Conservation (phyloP, 2,113 vertebrate species). For the Nibea coibor region DNA sequence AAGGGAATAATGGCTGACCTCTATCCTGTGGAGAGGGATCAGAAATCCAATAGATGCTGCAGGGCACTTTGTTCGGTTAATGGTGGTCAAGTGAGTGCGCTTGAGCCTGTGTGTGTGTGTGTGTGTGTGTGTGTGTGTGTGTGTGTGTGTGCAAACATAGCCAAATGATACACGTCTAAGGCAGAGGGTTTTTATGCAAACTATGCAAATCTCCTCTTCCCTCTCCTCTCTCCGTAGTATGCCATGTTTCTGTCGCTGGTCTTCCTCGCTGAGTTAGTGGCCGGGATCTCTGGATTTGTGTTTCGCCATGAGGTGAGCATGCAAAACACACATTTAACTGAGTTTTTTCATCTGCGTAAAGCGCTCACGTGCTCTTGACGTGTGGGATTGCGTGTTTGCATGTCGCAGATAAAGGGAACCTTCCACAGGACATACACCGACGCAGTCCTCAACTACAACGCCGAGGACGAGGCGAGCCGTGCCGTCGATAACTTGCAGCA, state of each 20-base stretch:
- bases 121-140: neutral
- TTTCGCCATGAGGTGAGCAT: conserved; percentile 97
- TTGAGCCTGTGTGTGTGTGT: neutral
- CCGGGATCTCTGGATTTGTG: conserved; percentile 98
- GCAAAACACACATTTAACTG: too few relatives aligned
- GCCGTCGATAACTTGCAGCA: conserved; percentile 95
- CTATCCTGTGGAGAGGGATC: conserved; percentile 40
- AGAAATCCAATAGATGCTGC: conserved; percentile 45
- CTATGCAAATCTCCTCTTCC: conserved; percentile 40
- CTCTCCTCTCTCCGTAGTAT: conserved; percentile 86
- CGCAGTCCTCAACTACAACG: conserved; percentile 95
- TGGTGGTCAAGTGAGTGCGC: conserved; percentile 40
- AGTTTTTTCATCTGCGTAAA: neutral
- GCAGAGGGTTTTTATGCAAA: conserved; percentile 59
- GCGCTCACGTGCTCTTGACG: neutral
- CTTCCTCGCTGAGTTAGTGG: conserved; percentile 97
- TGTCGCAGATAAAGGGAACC: conserved; percentile 93
- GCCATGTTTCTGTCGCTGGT: conserved; percentile 99
- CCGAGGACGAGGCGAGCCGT: conserved; percentile 91
- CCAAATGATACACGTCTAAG: conserved; percentile 40
- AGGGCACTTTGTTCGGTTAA: conserved; percentile 45
- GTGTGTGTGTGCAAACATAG: neutral
- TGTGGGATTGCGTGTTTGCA: conserved; percentile 21
- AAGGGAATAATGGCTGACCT: conserved; percentile 61
- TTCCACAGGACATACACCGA: conserved; percentile 96